A percentile compares a stretch with the other conserved stretches of the same genome.
Conservation (phyloP, 2,888 invertebrate species). For the Lepidocyrtinus sp. region DNA sequence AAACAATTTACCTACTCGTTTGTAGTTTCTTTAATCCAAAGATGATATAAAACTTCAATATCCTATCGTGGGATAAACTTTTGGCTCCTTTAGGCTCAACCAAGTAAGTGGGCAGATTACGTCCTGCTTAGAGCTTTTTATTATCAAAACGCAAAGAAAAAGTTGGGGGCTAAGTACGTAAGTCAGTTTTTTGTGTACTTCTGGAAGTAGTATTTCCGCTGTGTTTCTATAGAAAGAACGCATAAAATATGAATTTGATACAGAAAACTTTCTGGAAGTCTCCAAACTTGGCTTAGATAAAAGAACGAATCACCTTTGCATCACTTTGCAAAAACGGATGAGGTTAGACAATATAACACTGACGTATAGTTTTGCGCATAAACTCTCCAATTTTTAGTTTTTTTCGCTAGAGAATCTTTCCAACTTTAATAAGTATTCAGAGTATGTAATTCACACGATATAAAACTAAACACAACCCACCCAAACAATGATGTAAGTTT, state of each 20-base stretch:
- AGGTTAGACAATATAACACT: too few relatives aligned
- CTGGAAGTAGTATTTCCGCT: constrained; percentile 16
- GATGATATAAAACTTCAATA: constrained; percentile 1
- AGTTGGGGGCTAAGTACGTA: too few relatives aligned
- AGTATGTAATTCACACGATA: constrained; percentile 10
- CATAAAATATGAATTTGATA: background rate
- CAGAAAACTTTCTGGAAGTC: background rate
- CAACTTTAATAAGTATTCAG: constrained; percentile 14
- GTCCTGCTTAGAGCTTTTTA: background rate
- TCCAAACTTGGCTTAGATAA: too few relatives aligned
- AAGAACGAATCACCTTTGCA: too few relatives aligned
- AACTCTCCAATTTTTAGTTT: background rate
- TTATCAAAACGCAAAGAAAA: constrained; percentile 20
- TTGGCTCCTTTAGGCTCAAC: background rate
- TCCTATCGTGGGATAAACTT: constrained; percentile 15
- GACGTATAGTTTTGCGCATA: background rate
- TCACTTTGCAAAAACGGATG: too few relatives aligned
- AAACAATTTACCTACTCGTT: too few relatives aligned
- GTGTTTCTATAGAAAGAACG: background rate
- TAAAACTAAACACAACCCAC: background rate
- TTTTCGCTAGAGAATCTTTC: constrained; percentile 11
- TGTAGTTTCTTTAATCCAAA: constrained; percentile 9
- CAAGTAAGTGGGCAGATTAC: constrained; percentile 6
- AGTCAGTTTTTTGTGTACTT: background rate
- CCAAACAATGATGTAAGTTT: constrained; percentile 16